Evolutionary conservation across 2,797 vertebrate genomes (phyloP), one percentile per base, ranked within the genome.

Genomic region (Sitta carolinensis): DNA sequence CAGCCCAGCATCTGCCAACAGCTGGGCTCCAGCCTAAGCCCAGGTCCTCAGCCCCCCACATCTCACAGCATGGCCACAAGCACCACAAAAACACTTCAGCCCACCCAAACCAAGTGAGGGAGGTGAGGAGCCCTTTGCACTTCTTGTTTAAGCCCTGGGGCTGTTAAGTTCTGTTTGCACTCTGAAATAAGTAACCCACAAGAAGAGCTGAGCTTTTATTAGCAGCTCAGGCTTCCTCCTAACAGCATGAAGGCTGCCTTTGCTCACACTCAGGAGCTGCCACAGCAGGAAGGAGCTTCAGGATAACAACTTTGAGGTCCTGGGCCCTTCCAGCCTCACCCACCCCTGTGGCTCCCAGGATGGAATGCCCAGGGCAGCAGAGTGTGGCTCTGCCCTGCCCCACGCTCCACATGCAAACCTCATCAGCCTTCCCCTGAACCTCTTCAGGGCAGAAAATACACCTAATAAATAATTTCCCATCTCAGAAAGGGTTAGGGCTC

Each of bases 321-420:
- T 42, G 38, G 11, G 5, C 64, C 42, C 45, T 70, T 80, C 64
- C 7, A 67, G 3, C 40, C 47, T 61, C 66, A 27, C 11, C 15
- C 16, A 26, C 2, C 7, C 25, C 26, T 2, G 3, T 17, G 30
- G 11, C 7, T 23, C 9, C 34, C 0, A 2, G 40, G 30, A 45
- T 11, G 5, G 2, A 10, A 22, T 20, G 20, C 1, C 15, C 3
- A 0, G 32, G 20, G 13, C 30, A 69, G 32, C 72, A 40, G 50
- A 43, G 30, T 0, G 0, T 1, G 1, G 26, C 52, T 87, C 52
- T 50, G 62, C 34, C 25, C 45, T 40, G 40, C n/a, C 23, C 62
- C 40, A 16, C 3, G 8, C 66, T 25, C 29, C 20, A 25, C 3
- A 3, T 52, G 36, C 55, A 89, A 94, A 84, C 63, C 62, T 92